Evolutionary conservation across 2,113 vertebrate genomes (phyloP).

Genomic region (Melanerpes aurifrons): DNA sequence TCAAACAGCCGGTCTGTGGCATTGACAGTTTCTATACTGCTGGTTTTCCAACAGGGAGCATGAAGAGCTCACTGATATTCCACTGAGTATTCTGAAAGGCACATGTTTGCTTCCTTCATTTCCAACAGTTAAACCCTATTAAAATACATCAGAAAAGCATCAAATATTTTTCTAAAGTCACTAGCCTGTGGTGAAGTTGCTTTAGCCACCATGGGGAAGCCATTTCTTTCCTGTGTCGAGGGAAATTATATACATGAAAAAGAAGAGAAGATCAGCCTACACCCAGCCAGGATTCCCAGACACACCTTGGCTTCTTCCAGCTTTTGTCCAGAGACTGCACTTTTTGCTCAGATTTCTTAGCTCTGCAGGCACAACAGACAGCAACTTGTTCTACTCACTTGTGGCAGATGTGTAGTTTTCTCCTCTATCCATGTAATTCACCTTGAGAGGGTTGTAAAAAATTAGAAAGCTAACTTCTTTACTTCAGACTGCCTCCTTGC

Average conservation of each 20-base stretch:
- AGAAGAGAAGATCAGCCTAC: background rate
- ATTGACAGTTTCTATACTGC: background rate
- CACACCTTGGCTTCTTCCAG: background rate
- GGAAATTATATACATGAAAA: fast-evolving
- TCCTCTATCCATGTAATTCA: background rate
- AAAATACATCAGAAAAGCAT: background rate
- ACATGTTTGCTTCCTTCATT: background rate
- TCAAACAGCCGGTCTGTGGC: background rate
- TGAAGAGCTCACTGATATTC: background rate
- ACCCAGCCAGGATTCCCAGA: background rate
- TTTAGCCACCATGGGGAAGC: background rate
- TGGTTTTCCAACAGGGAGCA: background rate
- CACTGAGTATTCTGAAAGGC: background rate
- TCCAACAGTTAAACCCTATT: background rate
- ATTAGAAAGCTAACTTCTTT: background rate
- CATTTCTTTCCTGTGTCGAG: background rate
- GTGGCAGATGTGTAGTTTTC: constrained; percentile 20
- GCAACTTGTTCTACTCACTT: background rate
- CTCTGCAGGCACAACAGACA: background rate
- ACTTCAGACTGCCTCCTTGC: background rate
- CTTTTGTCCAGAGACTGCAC: background rate
- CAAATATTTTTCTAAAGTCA: background rate
- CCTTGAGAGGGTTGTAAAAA: background rate
- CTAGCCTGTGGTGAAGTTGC: background rate
- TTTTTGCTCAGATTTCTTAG: background rate